Base-by-base conservation (phyloP, 1,140 invertebrate genomes). In the Geopemphigus sp. region DNA sequence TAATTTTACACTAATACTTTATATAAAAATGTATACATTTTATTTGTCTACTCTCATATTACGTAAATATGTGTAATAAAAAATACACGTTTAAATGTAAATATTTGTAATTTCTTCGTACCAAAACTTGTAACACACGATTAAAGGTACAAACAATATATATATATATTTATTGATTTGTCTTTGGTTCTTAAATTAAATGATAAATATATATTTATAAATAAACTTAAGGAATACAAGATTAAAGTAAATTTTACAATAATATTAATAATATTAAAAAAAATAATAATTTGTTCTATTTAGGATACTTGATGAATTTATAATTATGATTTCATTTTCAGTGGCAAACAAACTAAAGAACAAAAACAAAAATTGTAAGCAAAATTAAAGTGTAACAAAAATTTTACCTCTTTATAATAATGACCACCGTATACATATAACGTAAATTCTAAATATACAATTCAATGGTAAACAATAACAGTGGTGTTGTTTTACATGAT, bases 161-260 rank as follows among this genome's bases (percentile, higher is more conserved):
- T 45, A 39, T n/a, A n/a, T n/a, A n/a, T n/a, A n/a, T n/a, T 39
- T 10, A 50, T 50, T 50, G 10, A 50, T 66, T 47, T 45, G 19
- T 66, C 64, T 66, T 66, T 66, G 64, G 64, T 66, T 22, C 64
- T 66, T 66, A 45, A 45, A 12, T 45, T n/a, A 22, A 64, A 39
- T n/a, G 11, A 22, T 39, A 66, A 39, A 64, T 64, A 39, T 14
- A 12, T 50, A 50, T 50, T 8, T 50, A 50, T 12, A 12, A 50
- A 50, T 50, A 50, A 64, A 66, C 11, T n/a, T 45, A 66, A 39
- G 17, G 11, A 45, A 12, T 45, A 66, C n/a, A 66, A 66, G 10
- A 39, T 66, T 4, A 45, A 66, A 22, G 2, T 66, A 39, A 12
- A 45, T 39, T 66, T 39, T 22, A 45, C 26, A 66, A 5, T n/a